Evolutionary conservation across 2,797 vertebrate species (phyloP).

Genomic region (Paedocypris micromegethes): DNA sequence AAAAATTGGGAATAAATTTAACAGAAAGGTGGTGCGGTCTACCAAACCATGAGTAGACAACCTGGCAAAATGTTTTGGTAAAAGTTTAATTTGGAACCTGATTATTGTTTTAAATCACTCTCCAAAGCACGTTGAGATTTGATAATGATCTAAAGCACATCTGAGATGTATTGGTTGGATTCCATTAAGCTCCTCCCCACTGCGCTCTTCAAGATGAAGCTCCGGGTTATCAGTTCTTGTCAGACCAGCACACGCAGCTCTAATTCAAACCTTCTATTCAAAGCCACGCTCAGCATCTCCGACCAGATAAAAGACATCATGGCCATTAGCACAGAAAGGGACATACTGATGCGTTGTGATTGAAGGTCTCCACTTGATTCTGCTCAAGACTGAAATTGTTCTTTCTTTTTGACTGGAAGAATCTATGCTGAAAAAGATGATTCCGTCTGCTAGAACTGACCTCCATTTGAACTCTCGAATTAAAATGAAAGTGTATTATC

Average conservation of each 20-base stretch:
- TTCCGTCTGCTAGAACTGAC: conserved; percentile 3
- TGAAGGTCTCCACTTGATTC: conserved; percentile 12
- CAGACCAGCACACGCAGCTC: conserved; percentile 27
- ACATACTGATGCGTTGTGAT: conserved; percentile 19
- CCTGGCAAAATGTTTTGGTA: no score
- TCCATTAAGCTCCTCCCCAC: conserved; percentile 3
- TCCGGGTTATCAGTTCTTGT: conserved; percentile 6
- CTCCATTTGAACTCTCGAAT: conserved; percentile 7
- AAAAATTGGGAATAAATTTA: no score
- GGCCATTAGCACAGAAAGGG: conserved; percentile 22
- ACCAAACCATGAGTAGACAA: no score
- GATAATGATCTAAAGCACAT: no score
- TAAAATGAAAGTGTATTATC: conserved; percentile 1
- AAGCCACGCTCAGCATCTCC: conserved; percentile 12
- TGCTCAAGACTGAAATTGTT: conserved; percentile 10
- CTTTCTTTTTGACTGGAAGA: conserved; percentile 11
- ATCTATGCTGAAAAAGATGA: conserved; percentile 1
- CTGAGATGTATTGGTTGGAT: not conserved
- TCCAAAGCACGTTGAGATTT: no score
- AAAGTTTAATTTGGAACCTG: no score
- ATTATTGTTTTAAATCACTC: no score
- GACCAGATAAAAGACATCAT: conserved; percentile 27
- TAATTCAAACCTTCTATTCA: conserved; percentile 37
- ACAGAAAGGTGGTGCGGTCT: no score
- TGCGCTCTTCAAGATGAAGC: conserved; percentile 7